phyloP scores from a whole-genome alignment of 2,797 vertebrate genomes.

The Coregonus ussuriensis region DNA sequence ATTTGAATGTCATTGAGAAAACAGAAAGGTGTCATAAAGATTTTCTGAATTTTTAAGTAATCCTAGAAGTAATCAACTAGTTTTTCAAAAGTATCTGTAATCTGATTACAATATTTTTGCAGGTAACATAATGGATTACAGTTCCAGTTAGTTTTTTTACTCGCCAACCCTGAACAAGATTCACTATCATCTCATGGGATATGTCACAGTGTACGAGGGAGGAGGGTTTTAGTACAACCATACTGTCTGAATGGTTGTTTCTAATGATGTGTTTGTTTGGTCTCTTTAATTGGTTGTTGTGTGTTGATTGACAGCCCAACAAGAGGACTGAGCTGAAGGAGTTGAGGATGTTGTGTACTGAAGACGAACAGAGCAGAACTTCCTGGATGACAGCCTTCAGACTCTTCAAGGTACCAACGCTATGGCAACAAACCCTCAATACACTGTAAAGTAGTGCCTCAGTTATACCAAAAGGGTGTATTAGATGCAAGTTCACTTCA shows the following conservation, averaged over 20 bases:
- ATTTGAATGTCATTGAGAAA: no score
- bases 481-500: not conserved
- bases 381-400: constrained; percentile 97
- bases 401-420: constrained; percentile 9
- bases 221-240: not conserved
- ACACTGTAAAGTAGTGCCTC: not conserved
- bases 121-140: no score
- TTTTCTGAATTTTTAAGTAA: no score
- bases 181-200: not conserved
- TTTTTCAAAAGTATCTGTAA: no score
- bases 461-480: not conserved
- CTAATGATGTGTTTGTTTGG: not conserved
- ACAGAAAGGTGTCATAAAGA: no score
- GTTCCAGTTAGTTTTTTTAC: no score
- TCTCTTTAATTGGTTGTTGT: constrained; percentile 32
- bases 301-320: constrained; percentile 80
- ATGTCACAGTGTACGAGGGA: not conserved
- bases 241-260: not conserved
- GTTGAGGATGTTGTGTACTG: constrained; percentile 90
- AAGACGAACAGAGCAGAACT: constrained; percentile 89
- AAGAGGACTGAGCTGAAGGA: constrained; percentile 90
- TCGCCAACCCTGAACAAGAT: no score
- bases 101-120: no score
- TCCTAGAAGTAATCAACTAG: no score
- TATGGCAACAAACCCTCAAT: not conserved